phyloP scores from a whole-genome alignment of 92 coral and sea anemone genomes.

The Phenganax stokvisi region DNA sequence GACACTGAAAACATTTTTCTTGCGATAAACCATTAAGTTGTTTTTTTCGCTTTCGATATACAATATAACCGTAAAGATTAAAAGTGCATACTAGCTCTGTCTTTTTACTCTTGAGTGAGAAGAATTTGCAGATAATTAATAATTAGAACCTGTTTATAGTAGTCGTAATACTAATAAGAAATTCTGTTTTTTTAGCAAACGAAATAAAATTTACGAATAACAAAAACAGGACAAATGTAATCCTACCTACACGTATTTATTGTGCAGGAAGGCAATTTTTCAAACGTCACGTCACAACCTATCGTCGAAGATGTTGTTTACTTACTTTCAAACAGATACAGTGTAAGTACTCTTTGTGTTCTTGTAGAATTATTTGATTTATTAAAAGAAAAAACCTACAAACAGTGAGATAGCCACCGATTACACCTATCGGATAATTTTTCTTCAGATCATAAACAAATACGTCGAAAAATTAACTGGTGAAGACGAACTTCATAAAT shows the following conservation, averaged over 20 bases:
- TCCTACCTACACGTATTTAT: background rate
- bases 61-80: too few relatives aligned
- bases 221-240: background rate
- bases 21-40: background rate
- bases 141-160: background rate
- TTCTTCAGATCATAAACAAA: background rate
- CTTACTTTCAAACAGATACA: background rate
- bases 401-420: background rate
- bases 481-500: background rate
- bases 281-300: background rate
- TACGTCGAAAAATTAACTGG: background rate
- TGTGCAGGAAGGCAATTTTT: background rate
- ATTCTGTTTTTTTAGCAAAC: background rate
- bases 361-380: too few relatives aligned
- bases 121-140: slow-evolving; percentile 1
- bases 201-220: slow-evolving; percentile 2
- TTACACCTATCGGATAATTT: background rate
- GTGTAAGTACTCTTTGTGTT: background rate
- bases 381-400: too few relatives aligned
- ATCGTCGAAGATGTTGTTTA: background rate
- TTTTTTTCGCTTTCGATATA: background rate
- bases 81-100: too few relatives aligned
- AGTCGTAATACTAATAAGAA: background rate
- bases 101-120: background rate
- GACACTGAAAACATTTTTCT: background rate